A percentile compares a stretch with the other conserved stretches of the same genome.
These are phyloP conservation scores for Anthoscopus minutus DNA, from an alignment of 2,113 vertebrate genomes.

Conservation along the genomic window DNA sequence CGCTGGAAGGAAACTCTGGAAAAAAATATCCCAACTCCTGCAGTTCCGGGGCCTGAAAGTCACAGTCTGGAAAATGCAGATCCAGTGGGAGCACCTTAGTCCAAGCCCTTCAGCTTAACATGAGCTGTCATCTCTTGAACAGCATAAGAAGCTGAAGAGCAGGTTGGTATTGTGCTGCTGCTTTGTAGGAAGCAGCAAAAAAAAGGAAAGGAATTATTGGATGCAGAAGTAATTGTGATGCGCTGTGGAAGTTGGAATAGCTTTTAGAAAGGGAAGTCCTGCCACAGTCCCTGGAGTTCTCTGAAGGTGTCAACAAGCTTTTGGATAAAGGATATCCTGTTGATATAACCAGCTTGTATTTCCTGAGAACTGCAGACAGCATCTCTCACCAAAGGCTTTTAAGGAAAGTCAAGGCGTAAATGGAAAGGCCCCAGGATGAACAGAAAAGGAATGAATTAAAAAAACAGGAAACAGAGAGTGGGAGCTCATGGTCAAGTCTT, in stretches of 20 bases:
- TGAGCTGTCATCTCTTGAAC: neutral
- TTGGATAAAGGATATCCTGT: constrained; percentile 63
- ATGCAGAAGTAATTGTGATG: neutral
- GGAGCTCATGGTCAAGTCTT: neutral
- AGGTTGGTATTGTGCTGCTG: neutral
- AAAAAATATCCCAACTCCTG: neutral
- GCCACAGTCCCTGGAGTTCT: neutral
- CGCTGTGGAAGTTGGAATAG: neutral
- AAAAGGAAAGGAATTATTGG: neutral
- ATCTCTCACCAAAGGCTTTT: constrained; percentile 39
- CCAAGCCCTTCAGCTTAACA: neutral
- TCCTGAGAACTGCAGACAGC: constrained; percentile 36
- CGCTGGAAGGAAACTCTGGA: neutral
- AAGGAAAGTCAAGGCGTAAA: neutral
- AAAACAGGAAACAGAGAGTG: neutral
- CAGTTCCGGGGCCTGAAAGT: neutral
- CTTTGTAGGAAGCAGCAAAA: neutral
- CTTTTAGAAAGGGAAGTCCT: constrained; percentile 35
- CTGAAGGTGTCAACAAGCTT: constrained; percentile 55
- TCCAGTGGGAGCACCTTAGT: neutral
- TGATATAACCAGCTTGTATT: constrained; percentile 49
- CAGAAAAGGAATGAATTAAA: neutral
- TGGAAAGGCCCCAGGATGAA: neutral
- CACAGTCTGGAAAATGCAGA: neutral
- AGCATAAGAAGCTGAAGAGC: neutral